Percentiles rank a stretch among this genome's conserved stretches.
Evolutionary conservation across 2,113 vertebrate species (phyloP).

Genomic region (Corythornis vintsioides): DNA sequence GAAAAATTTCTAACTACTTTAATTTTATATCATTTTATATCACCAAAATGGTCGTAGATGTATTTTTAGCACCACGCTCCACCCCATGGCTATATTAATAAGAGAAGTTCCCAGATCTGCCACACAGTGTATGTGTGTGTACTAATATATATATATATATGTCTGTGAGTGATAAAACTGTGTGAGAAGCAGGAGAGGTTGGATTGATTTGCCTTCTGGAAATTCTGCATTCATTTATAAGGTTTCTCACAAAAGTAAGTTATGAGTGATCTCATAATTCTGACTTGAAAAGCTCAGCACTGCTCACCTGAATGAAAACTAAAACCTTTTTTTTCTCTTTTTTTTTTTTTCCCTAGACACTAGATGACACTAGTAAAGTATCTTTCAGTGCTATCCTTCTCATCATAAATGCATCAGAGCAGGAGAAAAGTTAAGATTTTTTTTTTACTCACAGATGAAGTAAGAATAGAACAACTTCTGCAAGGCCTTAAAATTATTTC

Average conservation of each 20-base stretch:
- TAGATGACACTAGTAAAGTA: neutral
- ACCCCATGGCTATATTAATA: neutral
- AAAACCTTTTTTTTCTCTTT: neutral
- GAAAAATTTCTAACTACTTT: too few relatives aligned
- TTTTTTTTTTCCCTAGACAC: neutral
- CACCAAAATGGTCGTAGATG: neutral
- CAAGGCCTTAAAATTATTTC: neutral
- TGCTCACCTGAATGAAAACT: neutral
- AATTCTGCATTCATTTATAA: neutral
- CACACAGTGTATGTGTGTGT: neutral
- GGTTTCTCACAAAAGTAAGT: neutral
- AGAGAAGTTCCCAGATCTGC: neutral
- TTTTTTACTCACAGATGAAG: neutral
- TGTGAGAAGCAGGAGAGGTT: neutral
- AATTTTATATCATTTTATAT: neutral
- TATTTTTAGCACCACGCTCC: neutral
- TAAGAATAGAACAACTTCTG: neutral
- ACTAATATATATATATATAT: too few relatives aligned
- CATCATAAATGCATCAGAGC: neutral
- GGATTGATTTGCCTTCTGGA: neutral
- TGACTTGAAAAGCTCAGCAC: neutral
- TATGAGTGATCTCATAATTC: neutral
- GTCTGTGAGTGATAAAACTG: neutral
- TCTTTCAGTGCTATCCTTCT: neutral
- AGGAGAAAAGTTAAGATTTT: neutral